These are phyloP conservation scores for Spondyliosoma cantharus DNA, from an alignment of 2,797 vertebrate species.

Conservation along the genomic window DNA sequence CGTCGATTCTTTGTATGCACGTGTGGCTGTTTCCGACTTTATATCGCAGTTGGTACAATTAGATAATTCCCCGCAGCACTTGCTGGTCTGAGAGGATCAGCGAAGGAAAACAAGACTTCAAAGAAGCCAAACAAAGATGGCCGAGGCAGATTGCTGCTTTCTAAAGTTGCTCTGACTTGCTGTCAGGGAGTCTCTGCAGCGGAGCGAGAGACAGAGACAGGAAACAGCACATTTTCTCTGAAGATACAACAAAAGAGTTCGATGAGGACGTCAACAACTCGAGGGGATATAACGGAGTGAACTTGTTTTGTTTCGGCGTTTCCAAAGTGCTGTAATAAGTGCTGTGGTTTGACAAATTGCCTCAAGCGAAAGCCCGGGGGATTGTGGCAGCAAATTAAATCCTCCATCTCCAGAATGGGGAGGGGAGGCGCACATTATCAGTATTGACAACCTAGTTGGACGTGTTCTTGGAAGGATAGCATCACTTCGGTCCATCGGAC, in stretches of 20 bases:
- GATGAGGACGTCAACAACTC: conserved; percentile 70
- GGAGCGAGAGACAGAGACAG: conserved; percentile 46
- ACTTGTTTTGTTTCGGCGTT: conserved; percentile 65
- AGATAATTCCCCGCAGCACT: conserved; percentile 48
- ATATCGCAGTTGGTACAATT: conserved; percentile 26
- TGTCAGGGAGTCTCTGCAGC: conserved; percentile 58
- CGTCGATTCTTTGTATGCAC: background rate
- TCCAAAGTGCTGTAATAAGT: conserved; percentile 73
- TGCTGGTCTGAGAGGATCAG: conserved; percentile 55
- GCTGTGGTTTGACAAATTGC: conserved; percentile 73
- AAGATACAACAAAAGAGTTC: conserved; percentile 65
- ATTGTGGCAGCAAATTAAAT: conserved; percentile 64
- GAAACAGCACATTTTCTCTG: conserved; percentile 66
- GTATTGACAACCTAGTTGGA: conserved; percentile 29
- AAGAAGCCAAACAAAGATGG: conserved; percentile 68
- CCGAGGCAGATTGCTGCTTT: conserved; percentile 63
- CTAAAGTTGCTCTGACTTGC: conserved; percentile 62
- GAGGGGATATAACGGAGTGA: conserved; percentile 66
- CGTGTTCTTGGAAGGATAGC: conserved; percentile 10
- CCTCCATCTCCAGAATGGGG: conserved; percentile 49
- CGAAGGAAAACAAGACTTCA: conserved; percentile 67
- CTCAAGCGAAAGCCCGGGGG: conserved; percentile 60
- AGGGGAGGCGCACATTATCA: conserved; percentile 37
- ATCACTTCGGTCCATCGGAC: conserved; percentile 7
- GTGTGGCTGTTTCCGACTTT: conserved; percentile 22